Base-by-base conservation (phyloP, 1,140 invertebrate genomes). In the Spodoptera frugiperda region DNA sequence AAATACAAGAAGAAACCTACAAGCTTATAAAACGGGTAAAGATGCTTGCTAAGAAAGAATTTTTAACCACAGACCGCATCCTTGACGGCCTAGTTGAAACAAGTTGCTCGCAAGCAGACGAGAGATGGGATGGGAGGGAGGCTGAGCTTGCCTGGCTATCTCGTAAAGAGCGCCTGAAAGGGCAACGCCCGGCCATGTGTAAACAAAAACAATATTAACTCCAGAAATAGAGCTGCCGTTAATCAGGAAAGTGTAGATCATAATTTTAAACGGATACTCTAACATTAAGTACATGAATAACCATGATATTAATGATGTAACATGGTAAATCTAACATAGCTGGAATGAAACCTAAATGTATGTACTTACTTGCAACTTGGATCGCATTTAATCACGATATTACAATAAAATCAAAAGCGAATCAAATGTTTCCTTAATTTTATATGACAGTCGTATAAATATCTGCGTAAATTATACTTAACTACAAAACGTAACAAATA, bases 61-160 rank as follows among this genome's bases (percentile, higher is more conserved):
- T 73, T 76, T 14, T 73, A 76, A 80, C 82, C 80, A 73, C 82
- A 77, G 57, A 80, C 82, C 82, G 51, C 80, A 81, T 78, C 71
- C 55, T 72, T 59, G 71, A 63, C 49, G 57, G 57, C 48, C 14
- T 70, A 72, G 59, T 59, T 75, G 65, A 75, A 76, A 77, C 78
- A 77, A 78, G 77, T 79, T 72, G 25, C 63, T 74, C 68, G 54
- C 70, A 61, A 21, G 44, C 12, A n/a, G 63, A 68, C 57, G 25
- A 17, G 46, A 49, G 59, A 21, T 57, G 21, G n/a, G 57, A 61
- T 59, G 25, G 55, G 51, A 72, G 55, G 63, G 67, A 79, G 54
- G 54, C 46, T 49, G 63, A 25, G 63, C 17, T 21, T 76, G 57
- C 39, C 46, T 78, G 55, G 53, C 53, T 51, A 51, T 75, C 54